Base-by-base conservation (phyloP, 2,888 invertebrate species). In the Caenorhabditis plicata region DNA sequence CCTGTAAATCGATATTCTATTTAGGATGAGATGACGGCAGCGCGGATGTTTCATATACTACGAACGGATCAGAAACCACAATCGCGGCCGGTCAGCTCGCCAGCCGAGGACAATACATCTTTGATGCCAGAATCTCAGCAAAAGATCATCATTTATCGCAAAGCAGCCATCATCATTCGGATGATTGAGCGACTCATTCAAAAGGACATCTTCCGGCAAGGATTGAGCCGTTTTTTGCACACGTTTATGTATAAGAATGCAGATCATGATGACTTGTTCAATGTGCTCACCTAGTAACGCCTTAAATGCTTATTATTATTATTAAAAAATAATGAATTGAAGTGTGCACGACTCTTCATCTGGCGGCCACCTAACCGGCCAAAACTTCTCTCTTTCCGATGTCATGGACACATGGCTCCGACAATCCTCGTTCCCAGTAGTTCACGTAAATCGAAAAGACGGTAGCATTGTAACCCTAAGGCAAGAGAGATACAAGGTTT, bases 321-420 rank as follows among this genome's bases (percentile, higher is more conserved):
- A 25, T 31, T n/a, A 27, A n/a, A n/a, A 31, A 22, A 40, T 13
- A 17, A 23, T 39, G n/a, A 9, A 13, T 51, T 67, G 33, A 38
- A 69, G 69, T 29, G 69, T 64, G n/a, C 64, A 69, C 33, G 66
- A 64, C 42, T 62, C 65, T 7, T 51, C 63, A 17, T 49, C 65
- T 27, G 65, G 69, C n/a, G 64, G 55, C n/a, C 66, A 64, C 36
- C 38, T 69, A 9, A 51, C 57, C 15, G 69, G 63, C 1, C 69
- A 69, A 39, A 43, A 58, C 17, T 70, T 70, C 39, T 63, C 70
- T 4, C 36, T 70, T n/a, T 48, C 54, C n/a, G 63, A 67, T 32
- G 52, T 72, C 15, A 70, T 75, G 56, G 63, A 68, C 44, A 63
- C 64, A 8, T 74, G 75, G 75, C 66, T 73, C 33, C 63, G 68